These are phyloP conservation scores for Leguminivora glycinivorella DNA, from an alignment of 1,140 invertebrate genomes.

Conservation along the genomic window DNA sequence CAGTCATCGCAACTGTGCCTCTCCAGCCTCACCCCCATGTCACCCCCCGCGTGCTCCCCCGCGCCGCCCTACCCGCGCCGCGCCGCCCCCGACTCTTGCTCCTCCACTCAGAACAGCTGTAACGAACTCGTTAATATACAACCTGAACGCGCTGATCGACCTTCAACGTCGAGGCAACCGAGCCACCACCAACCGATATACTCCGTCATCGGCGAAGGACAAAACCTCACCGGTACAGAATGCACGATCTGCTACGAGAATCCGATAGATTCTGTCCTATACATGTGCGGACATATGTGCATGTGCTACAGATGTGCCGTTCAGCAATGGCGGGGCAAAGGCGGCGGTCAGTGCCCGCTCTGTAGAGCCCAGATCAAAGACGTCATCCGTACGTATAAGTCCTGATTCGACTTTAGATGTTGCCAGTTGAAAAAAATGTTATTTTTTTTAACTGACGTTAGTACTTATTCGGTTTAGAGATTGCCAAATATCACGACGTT, in stretches of 20 bases:
- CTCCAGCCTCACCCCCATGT: constrained; percentile 37
- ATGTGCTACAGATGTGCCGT: constrained; percentile 98
- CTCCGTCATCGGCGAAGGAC: constrained; percentile 62
- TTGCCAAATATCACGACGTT: constrained; percentile 26
- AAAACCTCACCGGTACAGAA: constrained; percentile 81
- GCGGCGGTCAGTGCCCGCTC: constrained; percentile 95
- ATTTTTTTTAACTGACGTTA: background rate
- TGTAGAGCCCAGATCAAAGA: constrained; percentile 95
- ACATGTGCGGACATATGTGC: constrained; percentile 99
- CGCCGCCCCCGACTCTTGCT: constrained; percentile 30
- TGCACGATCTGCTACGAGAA: constrained; percentile 98
- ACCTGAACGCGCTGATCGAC: constrained; percentile 55
- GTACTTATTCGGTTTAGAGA: constrained; percentile 18
- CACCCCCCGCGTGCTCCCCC: constrained; percentile 31
- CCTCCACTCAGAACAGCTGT: constrained; percentile 37
- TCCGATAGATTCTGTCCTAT: constrained; percentile 94
- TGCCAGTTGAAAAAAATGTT: constrained; percentile 1
- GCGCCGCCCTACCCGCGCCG: constrained; percentile 27
- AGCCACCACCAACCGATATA: constrained; percentile 55
- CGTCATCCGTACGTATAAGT: constrained; percentile 96
- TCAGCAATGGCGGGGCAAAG: constrained; percentile 93
- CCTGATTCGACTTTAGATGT: constrained; percentile 79
- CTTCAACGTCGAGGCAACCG: constrained; percentile 51
- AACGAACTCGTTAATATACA: constrained; percentile 64
- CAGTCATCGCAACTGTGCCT: constrained; percentile 48